Conservation (phyloP, 2,797 vertebrate genomes). For the Scarus forsteni region DNA sequence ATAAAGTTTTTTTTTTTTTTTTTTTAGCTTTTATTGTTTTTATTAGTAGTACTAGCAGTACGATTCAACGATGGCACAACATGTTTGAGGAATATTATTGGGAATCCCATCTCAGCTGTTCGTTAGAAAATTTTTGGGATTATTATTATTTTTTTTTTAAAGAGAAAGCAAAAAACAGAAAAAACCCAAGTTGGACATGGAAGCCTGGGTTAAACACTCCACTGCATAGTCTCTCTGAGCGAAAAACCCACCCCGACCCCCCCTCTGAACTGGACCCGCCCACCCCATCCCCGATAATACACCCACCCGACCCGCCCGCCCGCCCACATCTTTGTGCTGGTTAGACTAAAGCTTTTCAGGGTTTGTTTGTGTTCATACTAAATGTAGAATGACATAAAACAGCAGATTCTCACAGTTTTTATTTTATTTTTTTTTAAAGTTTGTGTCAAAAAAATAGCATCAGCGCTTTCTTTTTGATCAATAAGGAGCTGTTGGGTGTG, state of each 20-base stretch:
- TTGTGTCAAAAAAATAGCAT: slow-evolving; percentile 71
- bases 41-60: slow-evolving; percentile 68
- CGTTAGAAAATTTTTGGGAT: slow-evolving; percentile 42
- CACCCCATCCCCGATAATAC: slow-evolving; percentile 22
- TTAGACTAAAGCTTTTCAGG: slow-evolving; percentile 89
- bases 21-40: slow-evolving; percentile 47
- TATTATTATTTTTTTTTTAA: slow-evolving; percentile 30
- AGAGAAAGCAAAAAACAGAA: slow-evolving; percentile 57
- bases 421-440: slow-evolving; percentile 16
- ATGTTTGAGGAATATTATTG: slow-evolving; percentile 79
- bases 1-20: slow-evolving; percentile 71
- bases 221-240: slow-evolving; percentile 88
- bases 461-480: slow-evolving; percentile 75
- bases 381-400: slow-evolving; percentile 78
- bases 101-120: slow-evolving; percentile 70
- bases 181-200: slow-evolving; percentile 79
- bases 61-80: slow-evolving; percentile 80
- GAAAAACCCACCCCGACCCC: slow-evolving; percentile 49
- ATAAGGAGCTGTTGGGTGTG: slow-evolving; percentile 80
- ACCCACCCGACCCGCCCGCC: slow-evolving; percentile 7
- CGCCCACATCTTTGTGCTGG: slow-evolving; percentile 85
- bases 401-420: slow-evolving; percentile 87
- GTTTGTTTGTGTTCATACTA: slow-evolving; percentile 78
- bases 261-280: slow-evolving; percentile 28
- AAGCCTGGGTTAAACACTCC: slow-evolving; percentile 83